A percentile compares a stretch with the other conserved stretches of the same genome.
Conservation (phyloP, 1,140 invertebrate genomes). For the Saccostrea cuccullata region DNA sequence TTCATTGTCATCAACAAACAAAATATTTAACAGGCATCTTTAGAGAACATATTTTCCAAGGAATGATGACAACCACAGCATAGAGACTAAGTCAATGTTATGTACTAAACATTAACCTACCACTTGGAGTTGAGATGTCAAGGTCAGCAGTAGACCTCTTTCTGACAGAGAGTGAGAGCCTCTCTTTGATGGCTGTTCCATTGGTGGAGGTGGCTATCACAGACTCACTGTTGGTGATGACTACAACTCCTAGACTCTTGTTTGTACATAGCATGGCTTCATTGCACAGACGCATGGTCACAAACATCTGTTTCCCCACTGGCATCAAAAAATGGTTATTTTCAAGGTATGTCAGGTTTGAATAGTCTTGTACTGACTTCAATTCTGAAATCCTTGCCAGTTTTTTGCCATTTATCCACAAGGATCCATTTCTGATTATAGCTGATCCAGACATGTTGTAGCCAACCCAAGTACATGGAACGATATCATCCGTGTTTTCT, state of each 20-base stretch:
- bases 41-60: no score
- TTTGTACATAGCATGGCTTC: conserved; percentile 54
- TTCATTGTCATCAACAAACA: no score
- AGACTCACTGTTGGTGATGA: conserved; percentile 37
- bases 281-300: conserved; percentile 53
- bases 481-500: conserved; percentile 51
- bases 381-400: conserved; percentile 37
- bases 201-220: conserved; percentile 33
- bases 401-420: conserved; percentile 52
- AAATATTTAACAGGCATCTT: no score
- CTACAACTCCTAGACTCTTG: conserved; percentile 48
- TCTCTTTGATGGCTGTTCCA: conserved; percentile 44
- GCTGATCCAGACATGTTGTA: conserved; percentile 53
- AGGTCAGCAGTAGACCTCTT: conserved; percentile 17
- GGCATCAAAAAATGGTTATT: conserved; percentile 53
- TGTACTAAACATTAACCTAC: conserved; percentile 20
- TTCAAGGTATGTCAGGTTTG: not conserved
- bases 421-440: conserved; percentile 50
- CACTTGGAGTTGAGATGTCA: conserved; percentile 35
- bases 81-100: no score
- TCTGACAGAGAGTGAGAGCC: not conserved
- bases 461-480: conserved; percentile 56
- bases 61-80: no score
- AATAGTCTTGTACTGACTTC: not conserved
- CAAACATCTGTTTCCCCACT: conserved; percentile 53